Conservation (phyloP, 2,888 invertebrate genomes). For the Thysanoteuthis rhombus region DNA sequence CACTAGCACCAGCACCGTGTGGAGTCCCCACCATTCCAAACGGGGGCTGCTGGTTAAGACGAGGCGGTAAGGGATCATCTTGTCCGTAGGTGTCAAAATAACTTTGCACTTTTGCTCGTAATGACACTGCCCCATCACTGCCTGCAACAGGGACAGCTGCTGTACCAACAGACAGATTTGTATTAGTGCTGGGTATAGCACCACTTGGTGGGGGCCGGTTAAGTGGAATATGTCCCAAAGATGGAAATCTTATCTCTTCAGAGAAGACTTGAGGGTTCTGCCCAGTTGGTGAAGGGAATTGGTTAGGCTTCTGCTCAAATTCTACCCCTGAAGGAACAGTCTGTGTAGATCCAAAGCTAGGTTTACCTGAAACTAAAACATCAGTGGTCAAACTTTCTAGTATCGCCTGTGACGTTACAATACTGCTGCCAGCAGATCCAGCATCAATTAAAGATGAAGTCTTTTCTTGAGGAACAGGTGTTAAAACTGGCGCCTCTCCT, state of each 20-base stretch:
- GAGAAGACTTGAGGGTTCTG: neutral
- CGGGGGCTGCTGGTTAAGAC: neutral
- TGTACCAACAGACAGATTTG: neutral
- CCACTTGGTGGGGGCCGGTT: constrained; percentile 15
- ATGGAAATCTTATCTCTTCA: neutral
- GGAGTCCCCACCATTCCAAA: constrained; percentile 18
- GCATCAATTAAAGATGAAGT: neutral
- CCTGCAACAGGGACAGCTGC: neutral
- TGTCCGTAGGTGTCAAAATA: constrained; percentile 40
- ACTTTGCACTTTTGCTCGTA: constrained; percentile 44
- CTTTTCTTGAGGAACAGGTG: neutral
- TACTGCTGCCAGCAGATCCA: neutral
- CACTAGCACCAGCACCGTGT: neutral
- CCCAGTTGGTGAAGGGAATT: neutral
- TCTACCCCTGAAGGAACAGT: constrained; percentile 18
- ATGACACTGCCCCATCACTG: constrained; percentile 33
- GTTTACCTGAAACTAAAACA: constrained; percentile 13
- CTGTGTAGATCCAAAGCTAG: neutral
- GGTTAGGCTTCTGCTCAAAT: neutral
- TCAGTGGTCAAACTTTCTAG: constrained; percentile 32
- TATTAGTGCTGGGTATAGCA: neutral
- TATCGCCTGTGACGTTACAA: constrained; percentile 34
- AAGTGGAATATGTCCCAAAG: neutral
- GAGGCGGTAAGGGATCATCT: constrained; percentile 31
- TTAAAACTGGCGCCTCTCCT: neutral